Evolutionary conservation across 2,113 vertebrate species (phyloP).

Genomic region (Grammomys surdaster): DNA sequence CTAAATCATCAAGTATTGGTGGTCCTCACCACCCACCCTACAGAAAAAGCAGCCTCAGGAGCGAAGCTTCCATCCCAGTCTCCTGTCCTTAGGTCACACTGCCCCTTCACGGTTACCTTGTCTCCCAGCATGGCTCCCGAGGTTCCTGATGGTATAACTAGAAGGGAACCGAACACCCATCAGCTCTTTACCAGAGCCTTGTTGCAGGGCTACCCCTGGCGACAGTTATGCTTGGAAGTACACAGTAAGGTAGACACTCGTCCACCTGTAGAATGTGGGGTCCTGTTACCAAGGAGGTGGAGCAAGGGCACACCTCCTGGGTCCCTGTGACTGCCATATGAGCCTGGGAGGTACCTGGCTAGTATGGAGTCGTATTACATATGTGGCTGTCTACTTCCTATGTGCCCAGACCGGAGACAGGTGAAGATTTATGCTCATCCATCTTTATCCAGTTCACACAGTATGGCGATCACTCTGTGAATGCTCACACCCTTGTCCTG

Average conservation of each 20-base stretch:
- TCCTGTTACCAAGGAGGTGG: not conserved
- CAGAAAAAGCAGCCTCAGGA: not conserved
- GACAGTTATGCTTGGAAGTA: not conserved
- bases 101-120: rapidly evolving
- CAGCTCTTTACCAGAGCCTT: not conserved
- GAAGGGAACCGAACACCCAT: not conserved
- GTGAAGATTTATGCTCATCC: not conserved
- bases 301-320: rapidly evolving
- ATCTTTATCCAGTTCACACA: not conserved
- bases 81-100: rapidly evolving
- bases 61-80: rapidly evolving
- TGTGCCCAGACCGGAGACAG: not conserved
- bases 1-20: not conserved
- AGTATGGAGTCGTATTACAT: rapidly evolving
- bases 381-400: not conserved
- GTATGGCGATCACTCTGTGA: not conserved
- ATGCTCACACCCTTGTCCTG: not conserved
- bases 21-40: rapidly evolving
- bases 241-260: not conserved
- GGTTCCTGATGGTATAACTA: not conserved
- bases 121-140: not conserved
- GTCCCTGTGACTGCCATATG: rapidly evolving
- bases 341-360: rapidly evolving
- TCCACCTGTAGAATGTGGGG: not conserved
- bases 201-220: not conserved